Evolutionary conservation across 2,888 invertebrate genomes (phyloP).

Genomic region (Amiota mariae): DNA sequence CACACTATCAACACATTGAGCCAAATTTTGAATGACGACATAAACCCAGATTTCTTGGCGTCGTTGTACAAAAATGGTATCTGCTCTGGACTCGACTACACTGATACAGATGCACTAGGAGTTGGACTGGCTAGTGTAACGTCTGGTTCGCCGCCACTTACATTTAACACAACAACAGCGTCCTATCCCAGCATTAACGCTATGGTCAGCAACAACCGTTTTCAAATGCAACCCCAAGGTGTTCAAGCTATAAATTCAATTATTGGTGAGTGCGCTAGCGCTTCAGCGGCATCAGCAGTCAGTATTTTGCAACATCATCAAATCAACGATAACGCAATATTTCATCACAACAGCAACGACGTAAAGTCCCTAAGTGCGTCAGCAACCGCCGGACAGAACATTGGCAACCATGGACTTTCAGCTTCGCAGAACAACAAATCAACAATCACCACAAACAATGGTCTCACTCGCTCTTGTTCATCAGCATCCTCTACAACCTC

Average conservation of each 20-base stretch:
- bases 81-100: slow-evolving; percentile 72
- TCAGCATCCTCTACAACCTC: slow-evolving; percentile 79
- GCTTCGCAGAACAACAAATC: not conserved
- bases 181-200: not conserved
- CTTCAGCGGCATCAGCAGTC: not conserved
- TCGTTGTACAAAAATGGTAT: slow-evolving; percentile 83
- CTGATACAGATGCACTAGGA: slow-evolving; percentile 16
- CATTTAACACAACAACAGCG: not conserved
- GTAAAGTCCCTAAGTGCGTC: not conserved
- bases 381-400: not conserved
- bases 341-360: slow-evolving; percentile 14
- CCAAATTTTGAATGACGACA: slow-evolving; percentile 67
- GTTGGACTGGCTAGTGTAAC: slow-evolving; percentile 35
- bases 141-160: not conserved
- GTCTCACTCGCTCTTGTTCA: slow-evolving; percentile 76
- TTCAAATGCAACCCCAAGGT: slow-evolving; percentile 24
- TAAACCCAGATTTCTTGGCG: slow-evolving; percentile 79
- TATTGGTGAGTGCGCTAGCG: slow-evolving; percentile 9
- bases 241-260: slow-evolving; percentile 14
- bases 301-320: slow-evolving; percentile 6
- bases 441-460: slow-evolving; percentile 55
- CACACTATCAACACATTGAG: slow-evolving; percentile 64
- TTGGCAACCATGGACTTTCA: not conserved
- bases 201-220: not conserved
- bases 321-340: slow-evolving; percentile 17